Evolutionary conservation across 2,113 vertebrate species (phyloP), one percentile per base, ranked within the genome.

Genomic region (Callaeas wilsoni): DNA sequence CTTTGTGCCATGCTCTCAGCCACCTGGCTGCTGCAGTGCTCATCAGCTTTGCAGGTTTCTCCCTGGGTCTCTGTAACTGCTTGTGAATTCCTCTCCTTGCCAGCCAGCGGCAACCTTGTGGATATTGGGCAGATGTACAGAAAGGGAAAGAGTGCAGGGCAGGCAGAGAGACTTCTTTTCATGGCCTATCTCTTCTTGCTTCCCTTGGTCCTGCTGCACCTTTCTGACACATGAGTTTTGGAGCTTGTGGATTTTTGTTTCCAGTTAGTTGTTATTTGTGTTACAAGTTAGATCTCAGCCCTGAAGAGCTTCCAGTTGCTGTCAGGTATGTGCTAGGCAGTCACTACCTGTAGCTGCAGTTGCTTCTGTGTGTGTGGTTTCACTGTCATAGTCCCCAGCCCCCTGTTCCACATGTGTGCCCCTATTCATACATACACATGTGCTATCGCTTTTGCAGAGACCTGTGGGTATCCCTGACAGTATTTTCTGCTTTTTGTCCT

Each of bases 51-150:
- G 32, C 41, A 33, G 19, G 16, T 52, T 78, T 53, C 15, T 73
- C 22, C 10, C 14, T 49, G 19, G 6, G 9, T 71, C 32, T 71
- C 44, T 77, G 16, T 57, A 67, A 55, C 15, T 2, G 2, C 42
- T 32, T 62, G 47, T 7, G 12, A 65, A 82, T 63, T 42, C 79
- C 27, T 79, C 1, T 2, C 60, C 32, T 84, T 1, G 2, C 46
- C 0, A 3, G 23, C n/a, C n/a, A n/a, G 8, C 0, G 0, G 25
- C 50, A 62, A 20, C 67, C 16, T 53, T 33, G 16, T 53, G 70
- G 22, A 26, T 68, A 29, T 16, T 30, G 84, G 29, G 27, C 60
- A 75, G 57, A 73, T 49, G 27, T 18, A 14, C 25, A 46, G 29
- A 27, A 49, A 57, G 12, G n/a, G 47, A 55, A 69, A 50, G 33